Evolutionary conservation across 2,113 vertebrate species (phyloP).

Genomic region (Sprattus sprattus): DNA sequence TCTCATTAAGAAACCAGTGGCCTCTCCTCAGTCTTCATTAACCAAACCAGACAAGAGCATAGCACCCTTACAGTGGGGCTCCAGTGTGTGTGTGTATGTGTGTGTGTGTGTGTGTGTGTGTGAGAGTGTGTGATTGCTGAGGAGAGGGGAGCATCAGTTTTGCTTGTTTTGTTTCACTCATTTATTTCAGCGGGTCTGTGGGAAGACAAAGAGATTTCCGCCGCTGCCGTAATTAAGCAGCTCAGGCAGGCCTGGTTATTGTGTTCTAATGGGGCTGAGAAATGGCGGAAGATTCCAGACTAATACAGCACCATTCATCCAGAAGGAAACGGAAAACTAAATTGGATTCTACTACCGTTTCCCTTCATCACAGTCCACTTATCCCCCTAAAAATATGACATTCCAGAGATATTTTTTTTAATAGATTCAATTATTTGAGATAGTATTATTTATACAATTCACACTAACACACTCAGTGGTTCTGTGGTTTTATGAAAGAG

Average conservation of each 20-base stretch:
- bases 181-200: neutral
- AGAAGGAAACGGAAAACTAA: neutral
- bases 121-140: neutral
- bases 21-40: neutral
- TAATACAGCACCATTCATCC: neutral
- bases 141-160: neutral
- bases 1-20: neutral
- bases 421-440: neutral
- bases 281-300: neutral
- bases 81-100: neutral
- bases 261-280: conserved; percentile 4
- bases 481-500: neutral
- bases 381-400: neutral
- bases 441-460: neutral
- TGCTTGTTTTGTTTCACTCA: neutral
- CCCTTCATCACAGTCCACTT: neutral
- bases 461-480: neutral
- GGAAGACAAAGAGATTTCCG: neutral
- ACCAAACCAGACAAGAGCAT: neutral
- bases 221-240: neutral
- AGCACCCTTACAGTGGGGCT: neutral
- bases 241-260: neutral
- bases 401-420: neutral
- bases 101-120: neutral
- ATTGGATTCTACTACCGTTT: neutral